phyloP scores from a whole-genome alignment of 2,113 vertebrate species.

The Marcusenius ussheri region DNA sequence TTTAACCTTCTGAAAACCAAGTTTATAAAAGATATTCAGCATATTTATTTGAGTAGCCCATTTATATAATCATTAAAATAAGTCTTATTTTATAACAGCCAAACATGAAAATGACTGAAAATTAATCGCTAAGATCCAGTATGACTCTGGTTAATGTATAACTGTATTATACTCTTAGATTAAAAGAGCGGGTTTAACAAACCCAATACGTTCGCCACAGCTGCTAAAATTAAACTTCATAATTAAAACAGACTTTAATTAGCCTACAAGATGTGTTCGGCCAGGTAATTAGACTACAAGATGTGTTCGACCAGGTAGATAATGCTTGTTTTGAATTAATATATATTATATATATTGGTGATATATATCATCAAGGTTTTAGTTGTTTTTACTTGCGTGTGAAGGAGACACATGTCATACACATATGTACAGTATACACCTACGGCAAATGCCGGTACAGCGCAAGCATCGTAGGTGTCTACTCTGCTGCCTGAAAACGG shows the following conservation, averaged over 20 bases:
- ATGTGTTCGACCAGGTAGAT: neutral
- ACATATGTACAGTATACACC: neutral
- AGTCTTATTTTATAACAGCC: neutral
- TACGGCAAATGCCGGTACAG: neutral
- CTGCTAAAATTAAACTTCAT: neutral
- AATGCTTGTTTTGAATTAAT: neutral
- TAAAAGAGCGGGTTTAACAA: neutral
- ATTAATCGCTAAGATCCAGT: neutral
- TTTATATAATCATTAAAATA: neutral
- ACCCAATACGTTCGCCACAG: neutral
- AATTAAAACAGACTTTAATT: neutral
- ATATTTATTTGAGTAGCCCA: neutral
- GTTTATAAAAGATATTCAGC: neutral
- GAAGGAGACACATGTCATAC: neutral
- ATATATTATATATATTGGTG: neutral
- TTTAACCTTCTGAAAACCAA: neutral
- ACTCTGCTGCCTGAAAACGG: neutral
- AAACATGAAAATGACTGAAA: neutral
- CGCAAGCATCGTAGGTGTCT: constrained; percentile 1
- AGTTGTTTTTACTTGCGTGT: neutral
- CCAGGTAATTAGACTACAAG: neutral
- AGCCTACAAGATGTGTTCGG: neutral
- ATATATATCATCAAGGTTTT: neutral
- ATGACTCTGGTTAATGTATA: neutral
- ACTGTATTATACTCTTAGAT: neutral